phyloP scores from a whole-genome alignment of 1,140 invertebrate species.

The Andricus grossulariae region DNA sequence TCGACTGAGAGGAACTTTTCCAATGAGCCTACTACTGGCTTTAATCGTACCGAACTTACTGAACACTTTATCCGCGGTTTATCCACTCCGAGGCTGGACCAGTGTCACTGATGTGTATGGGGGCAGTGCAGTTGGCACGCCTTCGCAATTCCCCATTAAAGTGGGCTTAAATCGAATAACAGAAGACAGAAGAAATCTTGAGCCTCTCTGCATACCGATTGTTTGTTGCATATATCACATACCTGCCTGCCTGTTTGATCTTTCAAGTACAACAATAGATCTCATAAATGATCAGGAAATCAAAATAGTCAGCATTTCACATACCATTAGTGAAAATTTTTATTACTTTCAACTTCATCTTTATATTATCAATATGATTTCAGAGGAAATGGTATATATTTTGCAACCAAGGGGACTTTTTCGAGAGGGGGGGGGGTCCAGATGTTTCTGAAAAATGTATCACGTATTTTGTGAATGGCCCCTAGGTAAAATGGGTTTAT shows the following conservation, averaged over 20 bases:
- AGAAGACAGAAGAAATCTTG: slow-evolving; percentile 4
- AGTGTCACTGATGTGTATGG: slow-evolving; percentile 43
- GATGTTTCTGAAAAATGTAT: too few relatives aligned
- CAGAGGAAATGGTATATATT: too few relatives aligned
- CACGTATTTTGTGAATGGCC: too few relatives aligned
- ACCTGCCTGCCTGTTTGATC: background rate
- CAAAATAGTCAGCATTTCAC: background rate
- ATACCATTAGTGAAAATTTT: too few relatives aligned
- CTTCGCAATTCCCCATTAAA: slow-evolving; percentile 49
- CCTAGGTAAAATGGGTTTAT: too few relatives aligned
- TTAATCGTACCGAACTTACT: slow-evolving; percentile 49
- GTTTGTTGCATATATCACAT: background rate
- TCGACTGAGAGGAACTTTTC: slow-evolving; percentile 49
- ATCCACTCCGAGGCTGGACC: slow-evolving; percentile 32
- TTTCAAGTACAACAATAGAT: background rate
- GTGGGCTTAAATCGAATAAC: slow-evolving; percentile 42
- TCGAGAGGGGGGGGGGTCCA: too few relatives aligned
- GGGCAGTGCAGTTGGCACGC: slow-evolving; percentile 45
- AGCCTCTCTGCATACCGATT: background rate
- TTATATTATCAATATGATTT: too few relatives aligned
- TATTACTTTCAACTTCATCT: too few relatives aligned
- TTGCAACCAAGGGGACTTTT: too few relatives aligned
- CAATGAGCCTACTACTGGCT: slow-evolving; percentile 37
- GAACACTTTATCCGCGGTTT: slow-evolving; percentile 39
- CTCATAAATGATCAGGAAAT: background rate